phyloP scores from a whole-genome alignment of 2,888 invertebrate genomes.

The Apeira syringaria region DNA sequence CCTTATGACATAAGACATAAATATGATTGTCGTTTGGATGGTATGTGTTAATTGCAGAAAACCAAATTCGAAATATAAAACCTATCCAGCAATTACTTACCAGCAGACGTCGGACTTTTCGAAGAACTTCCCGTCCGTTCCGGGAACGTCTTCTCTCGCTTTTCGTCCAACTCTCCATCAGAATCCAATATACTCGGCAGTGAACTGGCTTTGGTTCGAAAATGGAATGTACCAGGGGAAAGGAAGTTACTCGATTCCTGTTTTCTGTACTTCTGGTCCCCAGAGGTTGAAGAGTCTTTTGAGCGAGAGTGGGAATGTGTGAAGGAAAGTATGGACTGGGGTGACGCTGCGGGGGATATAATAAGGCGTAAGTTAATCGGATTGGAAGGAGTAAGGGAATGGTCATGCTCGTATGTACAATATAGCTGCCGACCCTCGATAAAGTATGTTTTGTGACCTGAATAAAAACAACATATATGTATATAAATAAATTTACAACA shows the following conservation, averaged over 20 bases:
- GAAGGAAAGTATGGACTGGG: conserved; percentile 65
- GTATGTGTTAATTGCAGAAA: too few species aligned
- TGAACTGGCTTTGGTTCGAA: conserved; percentile 87
- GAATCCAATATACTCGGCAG: conserved; percentile 92
- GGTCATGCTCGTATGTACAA: conserved; percentile 65
- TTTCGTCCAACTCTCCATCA: conserved; percentile 86
- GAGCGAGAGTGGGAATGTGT: conserved; percentile 59
- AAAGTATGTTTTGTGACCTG: conserved; percentile 94
- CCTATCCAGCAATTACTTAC: conserved; percentile 52
- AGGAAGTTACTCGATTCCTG: conserved; percentile 78
- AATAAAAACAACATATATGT: conserved; percentile 29
- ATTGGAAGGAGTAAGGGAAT: conserved; percentile 66
- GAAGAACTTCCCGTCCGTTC: conserved; percentile 77
- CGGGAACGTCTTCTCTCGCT: conserved; percentile 70
- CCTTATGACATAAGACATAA: too few species aligned
- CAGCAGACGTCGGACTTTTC: conserved; percentile 87
- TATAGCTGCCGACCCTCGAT: conserved; percentile 89
- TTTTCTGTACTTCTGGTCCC: conserved; percentile 40
- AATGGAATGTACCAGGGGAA: conserved; percentile 84
- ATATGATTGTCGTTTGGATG: too few species aligned
- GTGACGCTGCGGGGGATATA: conserved; percentile 84
- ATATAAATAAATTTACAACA: too few species aligned
- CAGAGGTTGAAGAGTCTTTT: conserved; percentile 44
- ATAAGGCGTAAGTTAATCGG: conserved; percentile 83
- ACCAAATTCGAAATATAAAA: conserved; percentile 15